Evolutionary conservation across 2,113 vertebrate species (phyloP), one percentile per base, ranked within the genome.

Genomic region (Caretta caretta): DNA sequence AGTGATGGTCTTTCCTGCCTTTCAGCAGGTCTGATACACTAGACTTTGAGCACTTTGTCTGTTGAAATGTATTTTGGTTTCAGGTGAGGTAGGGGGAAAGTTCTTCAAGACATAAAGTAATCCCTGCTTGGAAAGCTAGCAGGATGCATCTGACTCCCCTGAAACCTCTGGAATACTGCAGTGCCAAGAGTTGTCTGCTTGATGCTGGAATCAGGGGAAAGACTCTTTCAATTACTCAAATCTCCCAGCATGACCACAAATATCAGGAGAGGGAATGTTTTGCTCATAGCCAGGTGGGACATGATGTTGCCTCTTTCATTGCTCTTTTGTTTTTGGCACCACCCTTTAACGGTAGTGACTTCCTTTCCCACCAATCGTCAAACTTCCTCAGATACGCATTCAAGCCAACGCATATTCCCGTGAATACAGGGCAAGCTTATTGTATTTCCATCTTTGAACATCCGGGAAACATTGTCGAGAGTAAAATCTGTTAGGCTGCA

Each of bases 271-370:
- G 91, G 53, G 38, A 56, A 24, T 5, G 3, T 1, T 53, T 88
- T 62, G 24, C 2, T 5, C 13, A 46, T 29, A 84, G 50, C 12
- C 80, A 80, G 49, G 22, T 78, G 38, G 5, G 51, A 4, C 31
- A 3, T 53, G 24, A 29, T 56, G 0, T 42, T 75, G n/a, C 3
- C 2, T 84, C 56, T 83, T 89, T 48, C 19, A 35, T 76, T 86
- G 57, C 2, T 0, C 0, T 6, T 84, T 84, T 84, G 86, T 1
- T 2, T 86, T 38, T 51, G 27, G 1, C 1, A 2, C 14, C 11
- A 27, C 51, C 49, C 1, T 2, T 72, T 76, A 81, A 1, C 17
- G 53, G 62, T 16, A 86, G 2, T 14, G 42, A 20, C 87, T 29
- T 14, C 24, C 24, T 25, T 1, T 84, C 76, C 79, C 19, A 10